Percentiles rank a stretch among this genome's conserved stretches.
Conservation (phyloP, 2,888 invertebrate genomes). For the Stramonita haemastoma region DNA sequence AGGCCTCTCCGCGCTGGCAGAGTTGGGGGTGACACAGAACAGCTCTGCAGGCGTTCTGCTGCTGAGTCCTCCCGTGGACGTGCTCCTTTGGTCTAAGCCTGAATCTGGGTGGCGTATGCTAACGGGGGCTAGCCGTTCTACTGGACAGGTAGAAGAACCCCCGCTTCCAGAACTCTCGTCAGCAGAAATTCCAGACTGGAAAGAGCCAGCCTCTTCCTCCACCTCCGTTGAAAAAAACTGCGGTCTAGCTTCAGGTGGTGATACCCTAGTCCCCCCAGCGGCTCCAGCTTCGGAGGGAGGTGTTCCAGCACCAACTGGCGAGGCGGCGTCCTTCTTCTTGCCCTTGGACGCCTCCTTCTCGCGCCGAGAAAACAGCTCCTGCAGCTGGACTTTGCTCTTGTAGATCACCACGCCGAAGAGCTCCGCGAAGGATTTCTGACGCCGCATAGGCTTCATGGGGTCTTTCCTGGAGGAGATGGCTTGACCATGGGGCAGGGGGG, state of each 20-base stretch:
- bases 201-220: neutral
- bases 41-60: constrained; percentile 18
- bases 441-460: constrained; percentile 26
- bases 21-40: constrained; percentile 20
- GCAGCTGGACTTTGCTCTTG: constrained; percentile 46
- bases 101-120: neutral
- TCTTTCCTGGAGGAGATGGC: neutral
- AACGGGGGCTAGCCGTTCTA: neutral
- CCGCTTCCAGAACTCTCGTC: neutral
- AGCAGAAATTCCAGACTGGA: neutral
- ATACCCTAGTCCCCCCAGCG: neutral
- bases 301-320: neutral
- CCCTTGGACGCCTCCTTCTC: neutral
- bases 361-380: neutral
- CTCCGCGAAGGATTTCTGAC: constrained; percentile 48
- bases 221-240: neutral
- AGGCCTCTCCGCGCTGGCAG: neutral
- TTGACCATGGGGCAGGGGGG: too few relatives aligned
- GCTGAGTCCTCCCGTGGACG: neutral
- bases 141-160: neutral
- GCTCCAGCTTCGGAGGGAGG: neutral
- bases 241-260: neutral
- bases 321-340: neutral
- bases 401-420: constrained; percentile 47
- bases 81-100: neutral